Conservation (phyloP, 2,797 vertebrate genomes). For the Somateria mollissima region DNA sequence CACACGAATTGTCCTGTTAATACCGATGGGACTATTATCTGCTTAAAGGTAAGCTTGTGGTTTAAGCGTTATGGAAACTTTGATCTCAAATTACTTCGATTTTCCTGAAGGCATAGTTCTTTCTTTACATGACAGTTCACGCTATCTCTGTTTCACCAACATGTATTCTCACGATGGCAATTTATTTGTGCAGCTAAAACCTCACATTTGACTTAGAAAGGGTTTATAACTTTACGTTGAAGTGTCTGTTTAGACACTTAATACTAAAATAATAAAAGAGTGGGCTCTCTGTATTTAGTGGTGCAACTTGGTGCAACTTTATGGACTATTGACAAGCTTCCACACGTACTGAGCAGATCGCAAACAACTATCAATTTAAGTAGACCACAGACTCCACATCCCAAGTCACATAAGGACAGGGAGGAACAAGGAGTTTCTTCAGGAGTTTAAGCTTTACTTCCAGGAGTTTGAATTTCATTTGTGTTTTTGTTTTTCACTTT, state of each 20-base stretch:
- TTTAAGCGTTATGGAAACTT: neutral
- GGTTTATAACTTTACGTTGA: neutral
- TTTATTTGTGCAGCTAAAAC: neutral
- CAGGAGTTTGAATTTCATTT: neutral
- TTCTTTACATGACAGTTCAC: neutral
- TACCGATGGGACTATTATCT: neutral
- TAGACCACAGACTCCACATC: neutral
- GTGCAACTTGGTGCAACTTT: neutral
- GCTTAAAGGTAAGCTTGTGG: neutral
- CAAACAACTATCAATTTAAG: neutral
- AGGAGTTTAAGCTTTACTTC: neutral
- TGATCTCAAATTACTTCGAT: neutral
- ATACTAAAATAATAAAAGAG: neutral
- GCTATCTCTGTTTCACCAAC: neutral
- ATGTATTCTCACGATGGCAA: neutral
- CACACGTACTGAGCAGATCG: neutral
- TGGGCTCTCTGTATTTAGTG: neutral
- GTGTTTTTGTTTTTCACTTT: neutral
- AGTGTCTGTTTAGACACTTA: neutral
- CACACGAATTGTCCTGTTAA: neutral
- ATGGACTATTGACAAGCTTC: neutral
- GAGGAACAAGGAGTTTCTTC: neutral
- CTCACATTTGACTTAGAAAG: neutral
- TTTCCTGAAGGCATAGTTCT: neutral
- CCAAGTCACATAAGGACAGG: neutral